Base-by-base conservation (phyloP, 1,140 invertebrate species). In the Lordiphosa mommai region DNA sequence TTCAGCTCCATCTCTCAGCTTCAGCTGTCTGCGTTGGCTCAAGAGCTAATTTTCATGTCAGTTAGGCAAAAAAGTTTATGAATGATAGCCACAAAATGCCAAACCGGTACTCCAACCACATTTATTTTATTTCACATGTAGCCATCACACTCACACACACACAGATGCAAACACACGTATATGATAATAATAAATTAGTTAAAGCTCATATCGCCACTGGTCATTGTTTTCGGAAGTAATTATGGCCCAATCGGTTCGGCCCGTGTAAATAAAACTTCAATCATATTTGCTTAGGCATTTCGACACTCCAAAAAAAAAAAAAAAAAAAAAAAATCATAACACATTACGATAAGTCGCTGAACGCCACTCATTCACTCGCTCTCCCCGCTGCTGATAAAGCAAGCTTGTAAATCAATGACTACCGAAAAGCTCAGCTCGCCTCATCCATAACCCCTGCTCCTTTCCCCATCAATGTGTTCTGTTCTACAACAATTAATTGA, bases 161-260 rank as follows among this genome's bases (percentile, higher is more conserved):
- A 7, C 23, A 27, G 5, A 27, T 6, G 6, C 20, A 27, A 5
- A 27, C 23, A 27, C 23, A 7, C 6, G 7, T 27, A 27, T 27
- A 27, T 27, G 23, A 27, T 27, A 27, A 27, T 61, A 57, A 60
- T 82, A 82, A 82, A 82, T 82, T 84, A 82, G 82, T 77, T 72
- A 72, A 61, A 61, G 76, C 36, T 61, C 38, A n/a, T 68, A 68
- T 64, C 66, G 63, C 56, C 47, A 61, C 61, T 69, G 67, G 61
- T 68, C 79, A 85, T 84, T 77, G 77, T 84, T 77, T 84, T 84
- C 79, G 79, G 79, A 84, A 84, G 79, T 79, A 84, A 84, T 84
- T 84, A 85, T 79, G 70, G 73, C 69, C 65, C 79, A 85, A 84
- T 84, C 72, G 79, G 49, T 34, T 34, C 40, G 70, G 41, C 23